Percentiles rank a stretch among this genome's conserved stretches.
phyloP scores from a whole-genome alignment of 92 coral and sea anemone species.

The Hydrozoanthus gracilis region DNA sequence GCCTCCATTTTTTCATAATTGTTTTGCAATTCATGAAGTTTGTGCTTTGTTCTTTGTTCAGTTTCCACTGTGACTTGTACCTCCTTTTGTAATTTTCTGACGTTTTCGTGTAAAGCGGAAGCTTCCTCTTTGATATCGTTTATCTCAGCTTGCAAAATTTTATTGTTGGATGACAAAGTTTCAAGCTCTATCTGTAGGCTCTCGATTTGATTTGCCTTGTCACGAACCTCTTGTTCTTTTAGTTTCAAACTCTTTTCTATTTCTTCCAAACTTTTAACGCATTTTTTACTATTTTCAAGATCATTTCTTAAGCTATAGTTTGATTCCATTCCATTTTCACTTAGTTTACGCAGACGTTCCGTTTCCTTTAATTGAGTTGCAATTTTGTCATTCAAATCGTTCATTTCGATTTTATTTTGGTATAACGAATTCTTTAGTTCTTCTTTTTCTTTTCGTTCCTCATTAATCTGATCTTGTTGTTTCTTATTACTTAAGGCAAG shows the following conservation, averaged over 20 bases:
- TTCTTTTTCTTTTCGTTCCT: constrained; percentile 67
- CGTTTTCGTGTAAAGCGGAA: constrained; percentile 55
- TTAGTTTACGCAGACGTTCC: constrained; percentile 52
- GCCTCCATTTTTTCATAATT: background rate
- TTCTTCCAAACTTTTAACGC: constrained; percentile 24
- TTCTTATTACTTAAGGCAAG: constrained; percentile 58
- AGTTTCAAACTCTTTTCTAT: constrained; percentile 27
- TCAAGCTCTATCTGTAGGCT: constrained; percentile 9
- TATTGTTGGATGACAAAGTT: background rate
- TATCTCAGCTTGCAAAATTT: constrained; percentile 25
- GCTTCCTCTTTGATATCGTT: constrained; percentile 37
- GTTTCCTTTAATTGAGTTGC: constrained; percentile 30
- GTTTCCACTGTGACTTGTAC: constrained; percentile 51
- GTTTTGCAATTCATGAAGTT: constrained; percentile 1
- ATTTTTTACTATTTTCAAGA: constrained; percentile 39
- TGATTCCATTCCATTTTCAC: constrained; percentile 45
- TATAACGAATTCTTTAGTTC: constrained; percentile 58
- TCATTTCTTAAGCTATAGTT: constrained; percentile 23
- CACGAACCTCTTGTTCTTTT: background rate
- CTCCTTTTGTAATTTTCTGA: constrained; percentile 62
- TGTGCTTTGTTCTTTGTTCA: background rate
- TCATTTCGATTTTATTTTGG: constrained; percentile 31
- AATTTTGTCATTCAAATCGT: constrained; percentile 21
- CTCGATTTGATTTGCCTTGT: constrained; percentile 34
- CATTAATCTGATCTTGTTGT: constrained; percentile 52